These are phyloP conservation scores for Carollia perspicillata DNA, from an alignment of 2,113 vertebrate genomes.

Conservation along the genomic window DNA sequence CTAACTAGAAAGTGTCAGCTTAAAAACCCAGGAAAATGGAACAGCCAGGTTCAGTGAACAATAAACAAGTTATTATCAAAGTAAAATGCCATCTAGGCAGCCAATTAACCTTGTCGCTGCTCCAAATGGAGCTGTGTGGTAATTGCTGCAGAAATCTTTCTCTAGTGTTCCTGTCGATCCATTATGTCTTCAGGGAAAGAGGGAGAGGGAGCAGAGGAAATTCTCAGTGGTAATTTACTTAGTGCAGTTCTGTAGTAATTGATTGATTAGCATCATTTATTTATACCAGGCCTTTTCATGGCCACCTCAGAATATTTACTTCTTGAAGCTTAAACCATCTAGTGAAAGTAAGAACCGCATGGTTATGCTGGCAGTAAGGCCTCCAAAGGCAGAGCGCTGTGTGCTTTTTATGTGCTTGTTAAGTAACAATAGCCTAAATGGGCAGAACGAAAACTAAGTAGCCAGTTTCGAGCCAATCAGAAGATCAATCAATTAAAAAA, in stretches of 20 bases:
- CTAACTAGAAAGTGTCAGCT: not conserved
- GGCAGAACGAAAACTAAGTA: not conserved
- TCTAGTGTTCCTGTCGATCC: not conserved
- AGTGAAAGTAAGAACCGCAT: not conserved
- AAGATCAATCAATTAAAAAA: not conserved
- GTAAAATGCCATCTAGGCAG: no score
- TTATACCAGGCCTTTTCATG: not conserved
- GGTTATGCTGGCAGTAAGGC: not conserved
- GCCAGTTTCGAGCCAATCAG: not conserved
- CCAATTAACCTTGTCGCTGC: not conserved
- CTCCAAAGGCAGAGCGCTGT: not conserved
- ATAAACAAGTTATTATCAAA: not conserved
- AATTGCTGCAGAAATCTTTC: not conserved
- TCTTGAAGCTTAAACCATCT: not conserved
- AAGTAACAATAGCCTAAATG: not conserved
- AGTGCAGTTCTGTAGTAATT: not conserved
- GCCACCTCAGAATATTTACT: not conserved
- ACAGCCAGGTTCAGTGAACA: not conserved
- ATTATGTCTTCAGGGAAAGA: not conserved
- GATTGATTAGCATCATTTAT: not conserved
- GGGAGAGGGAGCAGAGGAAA: no score
- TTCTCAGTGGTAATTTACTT: accelerated
- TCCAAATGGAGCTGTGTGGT: accelerated
- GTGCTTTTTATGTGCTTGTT: not conserved
- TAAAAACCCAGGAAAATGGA: not conserved